Base-by-base conservation (phyloP, 2,888 invertebrate genomes). In the Cryptus viduatorius region DNA sequence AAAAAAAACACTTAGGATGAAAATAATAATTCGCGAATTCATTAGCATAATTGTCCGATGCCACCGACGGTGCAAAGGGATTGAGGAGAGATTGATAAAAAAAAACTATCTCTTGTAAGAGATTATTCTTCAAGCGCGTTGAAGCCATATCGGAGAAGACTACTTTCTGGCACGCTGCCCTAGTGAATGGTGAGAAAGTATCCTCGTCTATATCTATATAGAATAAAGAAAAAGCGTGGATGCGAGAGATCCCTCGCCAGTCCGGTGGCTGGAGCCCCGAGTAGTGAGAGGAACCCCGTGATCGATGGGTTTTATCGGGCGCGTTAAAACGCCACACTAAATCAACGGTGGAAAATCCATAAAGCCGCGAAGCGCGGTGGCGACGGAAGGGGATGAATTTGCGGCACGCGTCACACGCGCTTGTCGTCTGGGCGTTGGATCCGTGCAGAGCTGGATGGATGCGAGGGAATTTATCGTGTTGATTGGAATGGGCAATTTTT, bases 251-350 rank as follows among this genome's bases (percentile, higher is more conserved):
- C 56, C 14, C 42, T 24, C 14, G 59, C 16, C 19, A 10, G 59
- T 19, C 19, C 48, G 7, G 29, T 16, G 31, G 14, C 46, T 24
- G 37, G n/a, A 46, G 73, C 64, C 14, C 14, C 4, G 46, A 73
- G 73, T 4, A n/a, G 19, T 12, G 14, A 19, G 44, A 42, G 56
- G 14, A 56, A 37, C 31, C 48, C 12, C 48, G 64, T 75, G 75
- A 75, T 64, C 46, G 64, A 75, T 75, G 46, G 37, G 31, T 50
- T 65, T 75, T 75, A 64, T 75, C 61, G 50, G 64, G 19, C 48
- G 48, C 64, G 64, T 65, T 75, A 50, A 64, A 75, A 37, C 50
- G 75, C 64, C 64, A 37, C 64, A 50, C 75, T 75, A 75, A 75
- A 75, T 75, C 75, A 64, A 46, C 37, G 19, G 19, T 64, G 64